phyloP scores from a whole-genome alignment of 2,113 vertebrate species.

The Vulpes lagopus region DNA sequence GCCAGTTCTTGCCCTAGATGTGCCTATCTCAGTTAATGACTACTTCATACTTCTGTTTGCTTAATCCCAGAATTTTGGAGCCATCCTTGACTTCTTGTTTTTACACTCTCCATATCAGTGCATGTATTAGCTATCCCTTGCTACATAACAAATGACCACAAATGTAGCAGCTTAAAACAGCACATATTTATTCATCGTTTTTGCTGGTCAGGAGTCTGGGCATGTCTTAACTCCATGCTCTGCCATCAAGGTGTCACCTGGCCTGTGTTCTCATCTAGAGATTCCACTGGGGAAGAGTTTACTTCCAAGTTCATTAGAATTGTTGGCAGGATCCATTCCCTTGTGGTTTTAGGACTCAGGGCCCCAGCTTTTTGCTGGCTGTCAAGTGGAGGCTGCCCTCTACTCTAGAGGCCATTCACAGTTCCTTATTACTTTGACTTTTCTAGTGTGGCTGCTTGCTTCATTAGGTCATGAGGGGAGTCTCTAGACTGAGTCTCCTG shows the following conservation, averaged over 20 bases:
- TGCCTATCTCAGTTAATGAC: background rate
- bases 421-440: background rate
- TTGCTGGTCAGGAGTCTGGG: background rate
- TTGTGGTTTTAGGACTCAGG: background rate
- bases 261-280: background rate
- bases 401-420: background rate
- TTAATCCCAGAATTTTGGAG: background rate
- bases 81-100: conserved; percentile 32
- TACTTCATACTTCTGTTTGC: background rate
- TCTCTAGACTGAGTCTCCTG: background rate
- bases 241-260: background rate
- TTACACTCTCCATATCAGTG: background rate
- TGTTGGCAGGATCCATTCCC: background rate
- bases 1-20: background rate
- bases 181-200: background rate
- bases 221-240: background rate
- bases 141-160: background rate
- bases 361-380: background rate
- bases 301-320: background rate
- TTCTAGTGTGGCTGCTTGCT: background rate
- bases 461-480: background rate
- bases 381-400: background rate
- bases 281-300: background rate
- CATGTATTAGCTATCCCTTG: background rate
- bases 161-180: background rate